Base-by-base conservation (phyloP, 2,888 invertebrate genomes). In the Anagyrus pseudococci region DNA sequence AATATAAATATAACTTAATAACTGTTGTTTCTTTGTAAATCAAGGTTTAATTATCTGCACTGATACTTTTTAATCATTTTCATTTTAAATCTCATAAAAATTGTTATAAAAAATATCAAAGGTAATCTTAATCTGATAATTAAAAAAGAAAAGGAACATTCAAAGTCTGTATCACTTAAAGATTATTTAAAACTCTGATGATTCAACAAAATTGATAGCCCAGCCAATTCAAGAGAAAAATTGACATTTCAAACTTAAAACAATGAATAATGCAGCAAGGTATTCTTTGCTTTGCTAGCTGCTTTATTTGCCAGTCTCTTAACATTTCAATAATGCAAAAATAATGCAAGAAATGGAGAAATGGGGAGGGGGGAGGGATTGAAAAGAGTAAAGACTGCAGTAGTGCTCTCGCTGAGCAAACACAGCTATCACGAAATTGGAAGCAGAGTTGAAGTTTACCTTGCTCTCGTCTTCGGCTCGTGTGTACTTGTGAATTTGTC, bases 181-280 rank as follows among this genome's bases (percentile, higher is more conserved):
- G 37, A 7, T 52, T 4, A 4, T 7, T 23, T 22, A n/a, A 37
- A 19, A 23, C 19, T 52, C 1, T 2, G 13, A 40, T 40, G 37
- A 37, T 52, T 17, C 15, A 52, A 41, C 23, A 8, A 40, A 52
- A n/a, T n/a, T 7, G 40, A 40, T 23, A 40, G 8, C 6, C 37
- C 15, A 22, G 23, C 23, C 1, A 41, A 41, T 52, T 1, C 17
- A 17, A 13, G 44, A 44, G 15, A 44, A 20, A 33, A 17, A 26
- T 41, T 55, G 20, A 15, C 19, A 41, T 44, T 29, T 29, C 29
- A 20, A 8, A 44, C 33, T 29, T n/a, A 33, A 7, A 44, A 13
- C 29, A 6, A 44, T 55, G 33, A 55, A 55, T 55, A 55, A 55
- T 46, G 29, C 29, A 54, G 19, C 13, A 26, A 17, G 7, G 22